Percentiles rank a stretch among this genome's conserved stretches.
These are phyloP conservation scores for Misgurnus anguillicaudatus DNA, from an alignment of 2,113 vertebrate species.

Conservation along the genomic window DNA sequence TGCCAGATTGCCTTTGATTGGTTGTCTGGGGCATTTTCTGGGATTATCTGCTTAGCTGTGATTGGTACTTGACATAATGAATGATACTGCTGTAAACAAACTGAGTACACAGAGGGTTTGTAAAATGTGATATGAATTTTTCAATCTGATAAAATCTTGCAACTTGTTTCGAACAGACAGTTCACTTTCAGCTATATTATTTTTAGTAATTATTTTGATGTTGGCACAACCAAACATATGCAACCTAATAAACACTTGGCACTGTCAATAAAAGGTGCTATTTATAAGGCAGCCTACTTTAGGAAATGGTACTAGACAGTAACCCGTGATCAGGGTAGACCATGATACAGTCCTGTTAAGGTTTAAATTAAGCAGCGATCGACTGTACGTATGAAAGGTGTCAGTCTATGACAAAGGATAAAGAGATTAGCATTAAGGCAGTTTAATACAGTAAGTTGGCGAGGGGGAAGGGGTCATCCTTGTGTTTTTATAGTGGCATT, in stretches of 20 bases:
- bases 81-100: not conserved
- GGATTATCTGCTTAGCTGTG: not conserved
- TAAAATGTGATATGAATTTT: not conserved
- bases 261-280: conserved; percentile 49
- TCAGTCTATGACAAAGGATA: conserved; percentile 31
- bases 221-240: conserved; percentile 3
- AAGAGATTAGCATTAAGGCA: conserved; percentile 38
- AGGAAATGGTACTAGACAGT: not conserved
- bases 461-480: not conserved
- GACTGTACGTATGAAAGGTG: conserved; percentile 6
- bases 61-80: conserved; percentile 3
- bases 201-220: conserved; percentile 20
- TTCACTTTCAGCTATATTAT: not conserved
- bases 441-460: conserved; percentile 15
- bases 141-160: not conserved
- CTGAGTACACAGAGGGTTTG: not conserved
- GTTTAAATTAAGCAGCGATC: not conserved
- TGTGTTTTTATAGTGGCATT: not conserved
- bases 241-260: conserved; percentile 39
- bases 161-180: not conserved
- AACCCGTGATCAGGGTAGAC: not conserved
- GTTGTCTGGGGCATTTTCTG: conserved; percentile 4
- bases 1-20: conserved; percentile 30
- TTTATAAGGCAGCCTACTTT: conserved; percentile 39
- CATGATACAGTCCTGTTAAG: conserved; percentile 17